Percentiles rank a stretch among this genome's conserved stretches.
Evolutionary conservation across 2,797 vertebrate genomes (phyloP).

Genomic region (Macroramphosus scolopax): DNA sequence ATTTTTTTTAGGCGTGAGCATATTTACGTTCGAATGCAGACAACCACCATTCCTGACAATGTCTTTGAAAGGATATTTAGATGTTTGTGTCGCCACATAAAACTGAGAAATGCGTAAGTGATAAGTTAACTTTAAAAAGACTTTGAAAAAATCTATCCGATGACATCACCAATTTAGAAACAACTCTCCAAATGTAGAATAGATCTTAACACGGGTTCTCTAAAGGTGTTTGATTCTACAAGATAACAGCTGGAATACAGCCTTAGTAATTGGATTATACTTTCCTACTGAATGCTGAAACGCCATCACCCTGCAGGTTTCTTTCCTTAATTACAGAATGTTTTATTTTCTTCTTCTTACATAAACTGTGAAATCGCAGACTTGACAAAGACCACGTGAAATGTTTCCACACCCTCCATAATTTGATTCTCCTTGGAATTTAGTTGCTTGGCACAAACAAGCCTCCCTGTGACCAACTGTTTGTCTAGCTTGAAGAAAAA

Average conservation of each 20-base stretch:
- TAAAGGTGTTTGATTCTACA: conserved; percentile 1
- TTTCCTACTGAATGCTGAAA: conserved; percentile 5
- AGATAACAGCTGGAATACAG: conserved; percentile 10
- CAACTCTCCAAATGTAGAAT: no score
- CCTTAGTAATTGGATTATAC: conserved; percentile 8
- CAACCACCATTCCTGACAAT: no score
- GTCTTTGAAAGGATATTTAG: no score
- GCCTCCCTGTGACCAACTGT: not conserved
- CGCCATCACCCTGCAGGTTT: not conserved
- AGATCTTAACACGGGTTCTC: no score
- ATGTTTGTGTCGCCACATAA: no score
- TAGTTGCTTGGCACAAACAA: not conserved
- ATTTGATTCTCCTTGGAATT: not conserved
- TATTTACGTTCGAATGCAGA: no score
- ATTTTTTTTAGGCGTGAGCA: no score
- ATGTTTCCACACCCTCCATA: conserved; percentile 1
- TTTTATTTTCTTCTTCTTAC: not conserved
- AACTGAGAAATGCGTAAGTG: no score
- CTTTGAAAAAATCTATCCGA: no score
- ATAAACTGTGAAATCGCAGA: not conserved
- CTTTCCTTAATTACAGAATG: not conserved
- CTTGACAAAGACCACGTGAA: not conserved
- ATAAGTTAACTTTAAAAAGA: no score
- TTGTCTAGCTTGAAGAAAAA: no score
- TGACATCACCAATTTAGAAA: no score